These are phyloP conservation scores for Paralichthys olivaceus DNA, from an alignment of 2,113 vertebrate species.

Conservation along the genomic window DNA sequence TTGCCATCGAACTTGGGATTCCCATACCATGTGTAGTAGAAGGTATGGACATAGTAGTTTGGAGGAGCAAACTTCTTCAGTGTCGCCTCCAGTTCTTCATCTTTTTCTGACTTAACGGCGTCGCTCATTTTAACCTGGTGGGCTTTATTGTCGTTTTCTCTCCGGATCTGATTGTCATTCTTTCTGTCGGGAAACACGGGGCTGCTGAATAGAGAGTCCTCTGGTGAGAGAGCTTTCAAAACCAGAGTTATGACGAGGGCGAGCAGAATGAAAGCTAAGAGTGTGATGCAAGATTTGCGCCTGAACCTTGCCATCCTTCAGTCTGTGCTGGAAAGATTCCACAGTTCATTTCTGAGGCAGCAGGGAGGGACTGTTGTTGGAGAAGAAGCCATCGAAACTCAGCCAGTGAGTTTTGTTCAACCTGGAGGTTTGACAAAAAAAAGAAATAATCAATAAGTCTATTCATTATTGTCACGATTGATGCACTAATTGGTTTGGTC, in stretches of 20 bases:
- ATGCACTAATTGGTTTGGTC: background rate
- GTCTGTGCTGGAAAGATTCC: slow-evolving; percentile 27
- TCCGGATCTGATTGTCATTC: slow-evolving; percentile 42
- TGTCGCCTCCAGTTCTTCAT: slow-evolving; percentile 65
- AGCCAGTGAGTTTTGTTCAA: background rate
- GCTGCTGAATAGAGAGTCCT: slow-evolving; percentile 83
- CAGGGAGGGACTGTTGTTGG: slow-evolving; percentile 6
- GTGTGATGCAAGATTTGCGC: slow-evolving; percentile 88
- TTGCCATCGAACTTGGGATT: slow-evolving; percentile 93
- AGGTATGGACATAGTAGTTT: slow-evolving; percentile 93
- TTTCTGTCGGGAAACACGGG: slow-evolving; percentile 80
- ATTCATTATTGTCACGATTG: background rate
- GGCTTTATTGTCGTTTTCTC: slow-evolving; percentile 30
- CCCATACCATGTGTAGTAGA: slow-evolving; percentile 97
- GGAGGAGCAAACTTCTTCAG: slow-evolving; percentile 83
- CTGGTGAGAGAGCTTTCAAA: slow-evolving; percentile 88
- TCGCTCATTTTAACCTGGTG: slow-evolving; percentile 68
- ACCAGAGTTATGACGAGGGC: slow-evolving; percentile 89
- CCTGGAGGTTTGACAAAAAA: slow-evolving; percentile 44
- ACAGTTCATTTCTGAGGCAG: slow-evolving; percentile 50
- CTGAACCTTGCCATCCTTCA: slow-evolving; percentile 92
- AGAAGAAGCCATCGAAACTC: slow-evolving; percentile 6
- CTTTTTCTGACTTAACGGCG: slow-evolving; percentile 24
- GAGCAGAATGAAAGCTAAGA: slow-evolving; percentile 86
- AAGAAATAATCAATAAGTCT: background rate